Evolutionary conservation across 2,113 vertebrate species (phyloP).

Genomic region (Gorsachius goisagi): DNA sequence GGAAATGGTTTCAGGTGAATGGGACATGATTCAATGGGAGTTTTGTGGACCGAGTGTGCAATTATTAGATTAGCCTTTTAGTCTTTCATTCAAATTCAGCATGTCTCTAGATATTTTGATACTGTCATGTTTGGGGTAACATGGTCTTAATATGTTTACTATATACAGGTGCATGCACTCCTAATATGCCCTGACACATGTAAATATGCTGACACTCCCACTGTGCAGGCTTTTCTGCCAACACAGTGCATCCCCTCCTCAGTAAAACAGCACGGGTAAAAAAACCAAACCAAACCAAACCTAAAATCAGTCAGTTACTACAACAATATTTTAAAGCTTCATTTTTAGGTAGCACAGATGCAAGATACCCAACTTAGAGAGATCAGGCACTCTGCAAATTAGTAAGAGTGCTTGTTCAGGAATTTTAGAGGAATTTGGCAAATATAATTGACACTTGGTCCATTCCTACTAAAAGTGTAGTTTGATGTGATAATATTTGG

Average conservation of each 20-base stretch:
- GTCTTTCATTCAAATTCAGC: neutral
- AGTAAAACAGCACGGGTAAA: neutral
- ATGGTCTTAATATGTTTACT: neutral
- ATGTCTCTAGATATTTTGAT: neutral
- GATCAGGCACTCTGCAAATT: neutral
- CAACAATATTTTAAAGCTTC: neutral
- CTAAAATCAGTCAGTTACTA: neutral
- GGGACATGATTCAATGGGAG: neutral
- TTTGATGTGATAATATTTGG: neutral
- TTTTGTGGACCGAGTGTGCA: neutral
- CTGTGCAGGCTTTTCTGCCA: neutral
- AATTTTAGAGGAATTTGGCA: neutral
- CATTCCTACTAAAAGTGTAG: neutral
- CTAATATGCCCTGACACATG: neutral
- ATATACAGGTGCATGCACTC: neutral
- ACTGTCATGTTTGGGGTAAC: neutral
- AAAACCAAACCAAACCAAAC: neutral
- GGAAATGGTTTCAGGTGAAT: neutral
- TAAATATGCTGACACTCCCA: neutral
- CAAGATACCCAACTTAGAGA: neutral
- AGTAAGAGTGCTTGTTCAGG: neutral
- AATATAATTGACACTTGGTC: constrained; percentile 12
- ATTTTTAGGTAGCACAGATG: neutral
- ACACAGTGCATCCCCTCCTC: neutral
- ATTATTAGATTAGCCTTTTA: neutral